Evolutionary conservation across 2,797 vertebrate genomes (phyloP).

Genomic region (Eulemur rubriventer): DNA sequence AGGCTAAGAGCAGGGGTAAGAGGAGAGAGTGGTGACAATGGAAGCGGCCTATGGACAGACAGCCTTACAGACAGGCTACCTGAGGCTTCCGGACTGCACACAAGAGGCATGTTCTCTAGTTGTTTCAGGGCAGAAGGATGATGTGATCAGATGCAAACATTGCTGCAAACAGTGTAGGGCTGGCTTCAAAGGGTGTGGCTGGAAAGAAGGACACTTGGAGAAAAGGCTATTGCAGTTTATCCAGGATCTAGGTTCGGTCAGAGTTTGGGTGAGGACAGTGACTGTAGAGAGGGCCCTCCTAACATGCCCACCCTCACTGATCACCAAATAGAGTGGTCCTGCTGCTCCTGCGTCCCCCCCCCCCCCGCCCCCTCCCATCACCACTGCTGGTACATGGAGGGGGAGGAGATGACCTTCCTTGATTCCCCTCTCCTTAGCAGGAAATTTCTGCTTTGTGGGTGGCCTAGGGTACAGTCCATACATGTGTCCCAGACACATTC

Average conservation of each 20-base stretch:
- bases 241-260: neutral
- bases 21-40: neutral
- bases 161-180: neutral
- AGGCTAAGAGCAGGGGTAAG: neutral
- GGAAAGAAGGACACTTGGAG: neutral
- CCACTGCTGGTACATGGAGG: neutral
- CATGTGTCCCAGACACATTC: neutral
- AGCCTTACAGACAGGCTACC: neutral
- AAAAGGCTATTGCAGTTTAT: neutral
- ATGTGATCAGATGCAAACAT: neutral
- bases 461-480: constrained; percentile 12
- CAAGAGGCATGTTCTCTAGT: neutral
- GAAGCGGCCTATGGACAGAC: neutral
- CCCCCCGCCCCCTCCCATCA: neutral
- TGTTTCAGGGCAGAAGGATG: neutral
- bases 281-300: neutral
- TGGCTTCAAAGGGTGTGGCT: neutral
- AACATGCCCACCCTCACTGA: neutral
- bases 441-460: neutral
- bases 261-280: neutral
- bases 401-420: neutral
- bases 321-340: neutral
- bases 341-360: neutral
- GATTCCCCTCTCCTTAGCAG: neutral
- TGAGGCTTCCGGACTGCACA: neutral